phyloP scores from a whole-genome alignment of 2,113 vertebrate genomes.

The Stegastes partitus region DNA sequence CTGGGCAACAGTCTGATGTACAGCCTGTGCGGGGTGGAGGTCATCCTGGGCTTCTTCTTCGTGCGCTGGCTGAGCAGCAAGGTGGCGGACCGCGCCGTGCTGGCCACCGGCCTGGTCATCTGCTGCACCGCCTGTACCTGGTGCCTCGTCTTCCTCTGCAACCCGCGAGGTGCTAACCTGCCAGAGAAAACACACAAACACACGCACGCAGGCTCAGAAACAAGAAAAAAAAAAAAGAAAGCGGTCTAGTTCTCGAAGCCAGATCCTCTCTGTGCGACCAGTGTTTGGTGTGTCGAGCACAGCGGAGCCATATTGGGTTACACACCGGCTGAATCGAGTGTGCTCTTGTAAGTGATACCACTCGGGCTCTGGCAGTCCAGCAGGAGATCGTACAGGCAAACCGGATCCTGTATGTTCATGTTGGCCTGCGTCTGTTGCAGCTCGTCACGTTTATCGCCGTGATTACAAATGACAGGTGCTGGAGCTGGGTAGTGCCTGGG shows the following conservation, averaged over 20 bases:
- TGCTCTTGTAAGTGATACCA: conserved; percentile 56
- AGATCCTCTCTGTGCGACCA: conserved; percentile 8
- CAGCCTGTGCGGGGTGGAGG: conserved; percentile 89
- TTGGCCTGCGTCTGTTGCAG: conserved; percentile 63
- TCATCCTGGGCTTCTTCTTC: conserved; percentile 88
- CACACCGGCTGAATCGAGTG: conserved; percentile 51
- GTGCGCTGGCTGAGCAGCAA: conserved; percentile 86
- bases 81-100: conserved; percentile 84
- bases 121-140: conserved; percentile 87
- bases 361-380: conserved; percentile 49
- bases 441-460: conserved; percentile 68
- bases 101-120: conserved; percentile 85
- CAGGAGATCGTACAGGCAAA: conserved; percentile 51
- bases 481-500: conserved; percentile 63
- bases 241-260: conserved; percentile 6
- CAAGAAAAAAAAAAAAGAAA: no score
- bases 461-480: conserved; percentile 78
- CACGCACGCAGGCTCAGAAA: not conserved
- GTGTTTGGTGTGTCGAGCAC: conserved; percentile 33
- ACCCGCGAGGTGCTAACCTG: conserved; percentile 83
- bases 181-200: conserved; percentile 29
- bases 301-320: conserved; percentile 53
- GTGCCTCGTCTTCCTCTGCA: conserved; percentile 88
- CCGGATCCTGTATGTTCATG: conserved; percentile 49
- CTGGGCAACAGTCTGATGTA: conserved; percentile 91